phyloP scores from a whole-genome alignment of 2,113 vertebrate species.

The Otolemur garnettii region DNA sequence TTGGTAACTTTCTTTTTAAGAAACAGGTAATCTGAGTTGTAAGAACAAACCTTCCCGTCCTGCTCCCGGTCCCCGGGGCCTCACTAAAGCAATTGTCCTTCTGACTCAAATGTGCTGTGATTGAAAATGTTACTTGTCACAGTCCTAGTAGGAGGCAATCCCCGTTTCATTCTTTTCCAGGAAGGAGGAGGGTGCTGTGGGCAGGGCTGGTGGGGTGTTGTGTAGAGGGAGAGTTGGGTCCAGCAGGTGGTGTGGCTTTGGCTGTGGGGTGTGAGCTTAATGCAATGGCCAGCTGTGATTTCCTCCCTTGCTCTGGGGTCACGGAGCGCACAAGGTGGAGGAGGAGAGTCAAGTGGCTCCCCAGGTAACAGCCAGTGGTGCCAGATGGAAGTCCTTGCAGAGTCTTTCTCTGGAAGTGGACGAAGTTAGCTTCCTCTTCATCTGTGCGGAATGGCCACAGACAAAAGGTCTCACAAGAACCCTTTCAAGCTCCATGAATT shows the following conservation, averaged over 20 bases:
- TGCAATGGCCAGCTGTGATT: rapidly evolving
- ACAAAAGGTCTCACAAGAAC: background rate
- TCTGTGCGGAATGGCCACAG: background rate
- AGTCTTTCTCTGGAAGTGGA: background rate
- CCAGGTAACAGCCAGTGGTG: background rate
- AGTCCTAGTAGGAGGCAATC: background rate
- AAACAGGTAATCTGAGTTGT: background rate
- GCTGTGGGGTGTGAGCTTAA: background rate
- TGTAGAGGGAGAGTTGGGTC: rapidly evolving
- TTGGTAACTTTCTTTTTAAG: background rate
- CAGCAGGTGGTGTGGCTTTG: rapidly evolving
- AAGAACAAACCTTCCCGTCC: background rate
- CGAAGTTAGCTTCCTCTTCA: background rate
- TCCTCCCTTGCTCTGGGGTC: background rate
- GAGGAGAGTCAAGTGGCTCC: background rate
- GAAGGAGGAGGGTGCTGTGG: background rate
- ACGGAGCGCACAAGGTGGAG: rapidly evolving
- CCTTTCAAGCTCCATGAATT: conserved; percentile 34
- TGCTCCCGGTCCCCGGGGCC: background rate
- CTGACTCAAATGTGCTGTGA: background rate
- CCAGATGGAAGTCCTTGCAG: background rate
- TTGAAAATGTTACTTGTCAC: background rate
- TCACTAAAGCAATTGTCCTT: background rate
- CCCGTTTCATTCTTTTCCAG: background rate
- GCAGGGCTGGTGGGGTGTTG: background rate